Base-by-base conservation (phyloP, 1,140 invertebrate genomes). In the Dysdera silvatica region DNA sequence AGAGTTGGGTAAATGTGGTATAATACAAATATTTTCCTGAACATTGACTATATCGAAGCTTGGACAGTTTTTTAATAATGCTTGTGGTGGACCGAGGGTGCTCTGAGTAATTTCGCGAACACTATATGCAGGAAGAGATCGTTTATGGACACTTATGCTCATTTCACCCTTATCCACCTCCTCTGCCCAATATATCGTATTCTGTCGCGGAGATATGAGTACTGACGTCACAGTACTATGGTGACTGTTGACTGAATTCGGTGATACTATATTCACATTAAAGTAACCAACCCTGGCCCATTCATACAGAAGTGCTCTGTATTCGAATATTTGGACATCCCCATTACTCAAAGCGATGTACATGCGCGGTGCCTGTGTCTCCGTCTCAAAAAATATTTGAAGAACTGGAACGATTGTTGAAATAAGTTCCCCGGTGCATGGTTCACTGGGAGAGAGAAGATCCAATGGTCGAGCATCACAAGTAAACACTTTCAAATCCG, bases 271-370 rank as follows among this genome's bases (percentile, higher is more conserved):
- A 40, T 63, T 56, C 3, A 63, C 31, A 41, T 63, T 63, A 24
- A 63, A 63, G 32, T 63, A 63, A 16, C 61, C 61, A 16, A 63
- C 56, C 41, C 61, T 63, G 1, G 61, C 61, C 61, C 61, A 63
- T 56, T 63, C 61, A 56, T 23, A 63, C 14, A 63, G 40, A 14
- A 63, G 18, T 20, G 31, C 56, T 12, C 61, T 41, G 24, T 63
- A 63, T 24, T 63, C 61, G 26, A 63, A 63, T 35, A 63, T 63
- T 49, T 63, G 61, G 5, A 63, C 61, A 41, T 63, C 61, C 14
- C 61, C 61, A 41, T 63, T 63, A 14, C 16, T 45, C 24, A 63
- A 18, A 12, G 56, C 45, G 26, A 63, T 32, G 31, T 55, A 56
- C 61, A 63, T 55, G 18, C 61, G 52, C 10, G 61, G 55, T 8